Evolutionary conservation across 2,113 vertebrate genomes (phyloP).

Genomic region (Pituophis catenifer): DNA sequence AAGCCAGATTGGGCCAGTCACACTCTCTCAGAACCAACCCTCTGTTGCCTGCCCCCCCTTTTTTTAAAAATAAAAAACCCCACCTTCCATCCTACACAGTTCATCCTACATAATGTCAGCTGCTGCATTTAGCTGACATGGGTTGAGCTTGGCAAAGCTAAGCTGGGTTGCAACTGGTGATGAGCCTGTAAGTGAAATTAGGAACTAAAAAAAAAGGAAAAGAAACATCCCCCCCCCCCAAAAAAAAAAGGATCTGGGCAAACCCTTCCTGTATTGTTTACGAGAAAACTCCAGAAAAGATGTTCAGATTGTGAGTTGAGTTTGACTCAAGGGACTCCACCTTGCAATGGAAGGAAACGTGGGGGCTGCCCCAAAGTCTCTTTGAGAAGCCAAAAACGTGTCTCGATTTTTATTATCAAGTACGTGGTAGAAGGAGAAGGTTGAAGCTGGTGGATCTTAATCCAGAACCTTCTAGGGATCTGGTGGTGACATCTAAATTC

Average conservation of each 20-base stretch:
- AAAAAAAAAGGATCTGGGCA: background rate
- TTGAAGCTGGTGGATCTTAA: background rate
- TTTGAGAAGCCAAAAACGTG: background rate
- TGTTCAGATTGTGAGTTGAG: background rate
- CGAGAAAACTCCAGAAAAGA: background rate
- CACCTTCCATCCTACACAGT: background rate
- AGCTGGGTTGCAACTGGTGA: background rate
- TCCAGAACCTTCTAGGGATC: background rate
- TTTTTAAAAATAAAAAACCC: background rate
- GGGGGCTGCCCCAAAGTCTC: background rate
- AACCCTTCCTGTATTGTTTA: background rate
- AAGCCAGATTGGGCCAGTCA: no score
- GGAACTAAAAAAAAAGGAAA: background rate
- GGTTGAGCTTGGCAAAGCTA: background rate
- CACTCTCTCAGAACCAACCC: background rate
- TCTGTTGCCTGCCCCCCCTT: background rate
- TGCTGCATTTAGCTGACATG: background rate
- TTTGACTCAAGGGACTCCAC: background rate
- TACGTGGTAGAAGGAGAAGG: background rate
- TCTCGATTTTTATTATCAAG: background rate
- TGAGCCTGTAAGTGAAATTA: background rate
- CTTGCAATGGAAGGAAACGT: background rate
- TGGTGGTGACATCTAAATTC: background rate
- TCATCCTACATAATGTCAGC: background rate
- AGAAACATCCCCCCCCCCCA: background rate